Base-by-base conservation (phyloP, 2,113 vertebrate species). In the Oreochromis niloticus region DNA sequence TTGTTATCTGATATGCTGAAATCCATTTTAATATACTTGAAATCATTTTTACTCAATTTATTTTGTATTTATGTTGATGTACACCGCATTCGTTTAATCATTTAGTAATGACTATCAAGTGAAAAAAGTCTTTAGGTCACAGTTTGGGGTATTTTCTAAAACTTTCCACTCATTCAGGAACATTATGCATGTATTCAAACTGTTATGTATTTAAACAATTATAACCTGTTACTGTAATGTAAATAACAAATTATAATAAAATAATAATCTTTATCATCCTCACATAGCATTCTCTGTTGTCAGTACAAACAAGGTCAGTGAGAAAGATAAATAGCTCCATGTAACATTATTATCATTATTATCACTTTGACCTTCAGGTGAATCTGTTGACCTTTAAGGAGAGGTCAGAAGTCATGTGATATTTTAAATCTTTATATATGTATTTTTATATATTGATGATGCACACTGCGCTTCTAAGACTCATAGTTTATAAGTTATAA, bases 291-390 rank as follows among this genome's bases (percentile, higher is more conserved):
- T 63, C 6, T 63, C 9, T 36, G 59, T 63, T 63, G 59, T 63
- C 30, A 63, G 27, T 0, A 63, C 59, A 63, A 63, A 63, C 30
- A 0, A 63, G 59, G 0, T 63, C 32, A 63, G 32, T 36, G 32
- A 36, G 59, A n/a, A 63, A n/a, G 59, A 63, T 63, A 63, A 63
- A 63, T 66, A 66, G 1, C 32, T 66, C 17, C 30, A 12, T 66
- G 61, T 39, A 36, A 17, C 61, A 12, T 66, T 66, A 39, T 39
- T 66, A 66, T n/a, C 17, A 66, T 66, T 11, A n/a, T 36, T 66
- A 66, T 66, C 32, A 66, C 61, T 66, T 66, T 66, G 61, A 66
- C 2, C 32, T 39, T n/a, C 61, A 0, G 32, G 32, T 66, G 32
- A 66, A 36, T 66, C 8, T 66, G 0, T 66, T 66, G 61, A 36